A percentile compares a stretch with the other conserved stretches of the same genome.
Conservation (phyloP, 2,888 invertebrate genomes). For the Mycogona germanica region DNA sequence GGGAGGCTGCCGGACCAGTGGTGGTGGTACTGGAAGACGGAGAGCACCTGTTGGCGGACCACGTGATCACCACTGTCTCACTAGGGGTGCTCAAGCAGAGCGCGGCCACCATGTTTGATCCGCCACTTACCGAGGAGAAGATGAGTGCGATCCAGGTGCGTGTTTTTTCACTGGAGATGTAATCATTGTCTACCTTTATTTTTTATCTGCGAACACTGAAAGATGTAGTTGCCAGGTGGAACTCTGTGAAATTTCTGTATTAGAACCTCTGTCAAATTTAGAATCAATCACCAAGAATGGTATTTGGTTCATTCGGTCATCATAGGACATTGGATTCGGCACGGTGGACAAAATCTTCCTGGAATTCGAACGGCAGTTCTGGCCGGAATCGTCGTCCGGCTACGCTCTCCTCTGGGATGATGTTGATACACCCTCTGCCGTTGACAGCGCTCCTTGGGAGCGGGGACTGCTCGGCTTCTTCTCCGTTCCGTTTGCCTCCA, state of each 20-base stretch:
- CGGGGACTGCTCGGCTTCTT: slow-evolving; percentile 54
- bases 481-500: slow-evolving; percentile 47
- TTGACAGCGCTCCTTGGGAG: slow-evolving; percentile 41
- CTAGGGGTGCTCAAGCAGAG: slow-evolving; percentile 33
- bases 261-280: too few species aligned
- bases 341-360: slow-evolving; percentile 54
- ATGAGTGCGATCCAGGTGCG: slow-evolving; percentile 10
- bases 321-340: slow-evolving; percentile 49
- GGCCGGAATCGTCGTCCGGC: slow-evolving; percentile 36
- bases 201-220: too few species aligned
- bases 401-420: slow-evolving; percentile 53
- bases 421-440: background rate
- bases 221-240: too few species aligned
- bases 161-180: too few species aligned
- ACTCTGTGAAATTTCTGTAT: too few species aligned
- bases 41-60: slow-evolving; percentile 27
- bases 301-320: too few species aligned
- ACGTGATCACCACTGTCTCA: slow-evolving; percentile 35
- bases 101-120: slow-evolving; percentile 29
- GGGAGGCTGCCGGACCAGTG: too few species aligned
- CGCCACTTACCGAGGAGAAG: slow-evolving; percentile 38
- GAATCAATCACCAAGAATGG: too few species aligned
- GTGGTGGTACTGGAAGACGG: background rate
- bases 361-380: slow-evolving; percentile 50
- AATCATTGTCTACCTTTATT: too few species aligned